Evolutionary conservation across 2,113 vertebrate genomes (phyloP).

Genomic region (Clarias magur): DNA sequence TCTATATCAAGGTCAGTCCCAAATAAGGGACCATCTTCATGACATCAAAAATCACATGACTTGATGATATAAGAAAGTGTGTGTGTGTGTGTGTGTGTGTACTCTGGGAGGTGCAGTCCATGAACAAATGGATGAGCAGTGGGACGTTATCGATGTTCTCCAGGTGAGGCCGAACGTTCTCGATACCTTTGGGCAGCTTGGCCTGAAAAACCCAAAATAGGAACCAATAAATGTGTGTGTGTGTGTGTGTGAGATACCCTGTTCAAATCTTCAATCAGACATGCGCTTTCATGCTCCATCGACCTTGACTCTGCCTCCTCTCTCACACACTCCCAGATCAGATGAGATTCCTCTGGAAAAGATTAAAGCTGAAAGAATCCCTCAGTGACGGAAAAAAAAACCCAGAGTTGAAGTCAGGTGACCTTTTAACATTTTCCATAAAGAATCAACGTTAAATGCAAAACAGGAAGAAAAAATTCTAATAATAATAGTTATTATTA

Average conservation of each 20-base stretch:
- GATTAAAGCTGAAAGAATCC: not conserved
- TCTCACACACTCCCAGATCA: slow-evolving; percentile 24
- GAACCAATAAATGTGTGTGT: not conserved
- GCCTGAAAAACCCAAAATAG: slow-evolving; percentile 42
- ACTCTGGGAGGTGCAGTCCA: slow-evolving; percentile 53
- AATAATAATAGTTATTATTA: not conserved
- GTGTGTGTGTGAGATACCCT: slow-evolving; percentile 37
- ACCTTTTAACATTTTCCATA: not conserved
- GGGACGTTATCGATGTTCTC: slow-evolving; percentile 55
- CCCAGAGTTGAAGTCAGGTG: not conserved
- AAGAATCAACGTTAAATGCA: not conserved
- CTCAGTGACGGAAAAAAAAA: not conserved
- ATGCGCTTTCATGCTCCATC: slow-evolving; percentile 44
- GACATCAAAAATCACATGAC: not conserved
- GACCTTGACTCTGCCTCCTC: slow-evolving; percentile 31
- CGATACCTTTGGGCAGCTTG: slow-evolving; percentile 57
- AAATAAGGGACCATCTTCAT: too few relatives aligned
- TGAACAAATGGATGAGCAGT: slow-evolving; percentile 54
- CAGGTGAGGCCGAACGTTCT: slow-evolving; percentile 54
- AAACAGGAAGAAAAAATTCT: not conserved
- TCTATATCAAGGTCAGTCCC: too few relatives aligned
- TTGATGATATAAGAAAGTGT: not conserved
- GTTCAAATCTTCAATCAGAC: slow-evolving; percentile 55
- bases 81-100: not conserved
- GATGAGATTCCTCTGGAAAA: slow-evolving; percentile 21